Percentiles rank a stretch among this genome's conserved stretches.
phyloP scores from a whole-genome alignment of 2,797 vertebrate genomes.

The Sparus aurata region DNA sequence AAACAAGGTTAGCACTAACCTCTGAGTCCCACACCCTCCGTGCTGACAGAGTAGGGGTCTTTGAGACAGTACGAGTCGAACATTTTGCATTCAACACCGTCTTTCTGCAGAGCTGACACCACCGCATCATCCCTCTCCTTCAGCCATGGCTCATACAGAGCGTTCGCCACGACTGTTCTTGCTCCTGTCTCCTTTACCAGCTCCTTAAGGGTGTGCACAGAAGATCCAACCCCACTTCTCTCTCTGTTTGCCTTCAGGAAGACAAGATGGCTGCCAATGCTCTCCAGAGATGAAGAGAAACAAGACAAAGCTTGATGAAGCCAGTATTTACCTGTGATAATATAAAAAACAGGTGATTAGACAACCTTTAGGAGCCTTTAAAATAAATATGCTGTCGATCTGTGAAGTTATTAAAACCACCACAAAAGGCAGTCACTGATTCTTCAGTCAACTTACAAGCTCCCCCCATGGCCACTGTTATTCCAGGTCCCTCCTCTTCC shows the following conservation, averaged over 20 bases:
- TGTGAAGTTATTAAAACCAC: background rate
- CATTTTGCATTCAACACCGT: slow-evolving; percentile 71
- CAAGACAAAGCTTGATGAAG: slow-evolving; percentile 82
- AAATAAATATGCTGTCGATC: background rate
- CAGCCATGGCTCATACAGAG: slow-evolving; percentile 85
- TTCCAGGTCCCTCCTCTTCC: slow-evolving; percentile 83
- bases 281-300: slow-evolving; percentile 74
- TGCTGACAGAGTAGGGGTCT: slow-evolving; percentile 83
- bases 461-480: slow-evolving; percentile 80
- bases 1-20: slow-evolving; percentile 58
- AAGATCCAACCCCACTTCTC: slow-evolving; percentile 51
- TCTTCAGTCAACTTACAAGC: slow-evolving; percentile 72
- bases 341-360: background rate
- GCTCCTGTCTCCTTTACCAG: slow-evolving; percentile 77
- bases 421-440: background rate
- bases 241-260: slow-evolving; percentile 50
- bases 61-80: slow-evolving; percentile 84
- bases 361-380: background rate
- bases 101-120: slow-evolving; percentile 67
- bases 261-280: slow-evolving; percentile 79
- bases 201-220: slow-evolving; percentile 62
- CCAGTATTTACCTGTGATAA: slow-evolving; percentile 82
- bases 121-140: slow-evolving; percentile 80
- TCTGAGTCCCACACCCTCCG: slow-evolving; percentile 84
- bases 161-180: slow-evolving; percentile 78